A percentile compares a stretch with the other conserved stretches of the same genome.
Evolutionary conservation across 2,888 invertebrate genomes (phyloP).

Genomic region (Tholera decimalis): DNA sequence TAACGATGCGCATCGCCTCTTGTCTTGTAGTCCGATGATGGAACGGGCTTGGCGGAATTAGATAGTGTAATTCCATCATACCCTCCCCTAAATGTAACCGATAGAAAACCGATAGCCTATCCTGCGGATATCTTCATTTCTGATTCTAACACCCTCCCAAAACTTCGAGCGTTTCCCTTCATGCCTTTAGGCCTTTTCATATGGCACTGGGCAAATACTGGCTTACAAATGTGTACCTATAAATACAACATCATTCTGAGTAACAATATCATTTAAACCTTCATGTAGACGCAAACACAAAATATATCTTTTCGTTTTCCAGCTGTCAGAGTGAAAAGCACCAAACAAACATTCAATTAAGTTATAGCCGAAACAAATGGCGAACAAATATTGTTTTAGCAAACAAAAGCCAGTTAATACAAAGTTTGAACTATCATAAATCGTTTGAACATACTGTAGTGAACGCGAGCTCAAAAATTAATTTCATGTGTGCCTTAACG

Average conservation of each 20-base stretch:
- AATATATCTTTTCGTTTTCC: slow-evolving; percentile 3
- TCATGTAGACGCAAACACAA: neutral
- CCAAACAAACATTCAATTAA: slow-evolving; percentile 20
- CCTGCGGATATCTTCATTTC: too few species aligned
- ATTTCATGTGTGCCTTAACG: slow-evolving; percentile 52
- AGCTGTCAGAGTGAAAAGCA: slow-evolving; percentile 18
- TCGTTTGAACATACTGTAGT: slow-evolving; percentile 33
- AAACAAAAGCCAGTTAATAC: slow-evolving; percentile 27
- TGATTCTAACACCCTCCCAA: too few species aligned
- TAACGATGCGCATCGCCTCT: too few species aligned
- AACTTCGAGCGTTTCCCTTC: too few species aligned
- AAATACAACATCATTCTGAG: neutral
- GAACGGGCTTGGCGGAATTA: too few species aligned
- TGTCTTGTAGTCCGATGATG: too few species aligned
- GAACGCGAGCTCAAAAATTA: slow-evolving; percentile 62
- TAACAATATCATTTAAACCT: neutral
- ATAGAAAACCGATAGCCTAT: too few species aligned
- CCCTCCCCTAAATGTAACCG: too few species aligned
- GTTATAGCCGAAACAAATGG: slow-evolving; percentile 29
- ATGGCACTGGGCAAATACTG: too few species aligned
- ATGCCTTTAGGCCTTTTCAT: too few species aligned
- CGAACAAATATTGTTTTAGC: slow-evolving; percentile 32
- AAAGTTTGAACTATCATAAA: slow-evolving; percentile 51
- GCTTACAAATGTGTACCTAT: too few species aligned
- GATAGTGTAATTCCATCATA: too few species aligned